Base-by-base conservation (phyloP, 2,113 vertebrate species). In the Eolophus roseicapilla region DNA sequence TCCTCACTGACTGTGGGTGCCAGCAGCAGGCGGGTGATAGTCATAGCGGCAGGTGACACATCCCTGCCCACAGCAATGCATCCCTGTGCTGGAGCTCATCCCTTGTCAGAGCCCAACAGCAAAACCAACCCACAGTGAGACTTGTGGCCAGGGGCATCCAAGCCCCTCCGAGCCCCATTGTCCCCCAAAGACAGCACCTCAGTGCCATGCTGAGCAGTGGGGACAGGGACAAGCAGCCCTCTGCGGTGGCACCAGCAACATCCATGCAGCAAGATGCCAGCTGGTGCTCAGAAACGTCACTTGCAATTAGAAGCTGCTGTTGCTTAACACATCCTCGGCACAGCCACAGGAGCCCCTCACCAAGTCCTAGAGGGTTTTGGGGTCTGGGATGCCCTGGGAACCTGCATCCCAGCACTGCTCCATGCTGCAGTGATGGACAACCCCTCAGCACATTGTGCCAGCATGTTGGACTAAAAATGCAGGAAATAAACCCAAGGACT, bases 301-400 rank as follows among this genome's bases (percentile, higher is more conserved):
- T 91, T 62, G 93, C 88, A 93, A 93, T 96, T 96, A 96, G 94
- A 96, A 94, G 82, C 94, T 88, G 90, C 73, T 94, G 84, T 90
- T 91, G 90, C 88, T 95, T 83, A 93, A 69, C 8, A 1, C 29
- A 3, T 68, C 71, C 82, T 63, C 27, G 3, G 78, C 83, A 75
- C 3, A 16, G 80, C 62, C 65, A 24, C 43, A 79, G 76, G 33
- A 91, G 69, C 46, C 19, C 62, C n/a, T 82, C 0, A 0, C 33
- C 1, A 17, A 37, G 47, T 49, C 25, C 35, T 0, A 0, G n/a
- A 11, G 53, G n/a, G 25, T 71, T 76, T 59, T 4, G 67, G 75
- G 85, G 63, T 90, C 43, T 50, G 52, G 50, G 64, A 19, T 75
- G 46, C 68, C 55, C 68, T 0, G 1, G 33, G 60, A 60, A 86